Conservation (phyloP, 2,888 invertebrate genomes). For the Latrodectus elegans region DNA sequence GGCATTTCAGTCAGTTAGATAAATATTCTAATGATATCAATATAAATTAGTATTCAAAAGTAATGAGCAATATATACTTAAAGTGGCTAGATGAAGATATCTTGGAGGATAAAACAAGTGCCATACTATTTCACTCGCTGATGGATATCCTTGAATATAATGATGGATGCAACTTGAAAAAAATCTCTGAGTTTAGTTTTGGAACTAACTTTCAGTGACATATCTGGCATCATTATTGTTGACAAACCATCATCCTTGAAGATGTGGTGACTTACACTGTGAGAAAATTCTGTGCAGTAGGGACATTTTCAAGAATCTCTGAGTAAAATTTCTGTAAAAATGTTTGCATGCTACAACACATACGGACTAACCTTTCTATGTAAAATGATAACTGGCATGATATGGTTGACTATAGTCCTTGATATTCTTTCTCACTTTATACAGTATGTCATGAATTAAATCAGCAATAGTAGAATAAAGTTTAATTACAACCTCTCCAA, state of each 20-base stretch:
- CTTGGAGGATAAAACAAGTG: constrained; percentile 19
- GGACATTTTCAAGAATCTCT: not conserved
- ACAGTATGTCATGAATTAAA: not conserved
- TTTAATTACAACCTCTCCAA: not conserved
- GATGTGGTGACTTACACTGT: too few species aligned
- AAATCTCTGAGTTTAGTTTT: not conserved
- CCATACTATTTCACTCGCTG: not conserved
- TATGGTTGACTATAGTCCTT: not conserved
- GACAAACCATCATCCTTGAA: not conserved
- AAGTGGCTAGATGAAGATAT: not conserved
- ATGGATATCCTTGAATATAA: not conserved
- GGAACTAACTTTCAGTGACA: constrained; percentile 8
- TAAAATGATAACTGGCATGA: not conserved
- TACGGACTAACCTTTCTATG: not conserved
- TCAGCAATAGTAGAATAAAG: not conserved
- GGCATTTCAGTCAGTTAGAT: constrained; percentile 2
- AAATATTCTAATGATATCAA: constrained; percentile 10
- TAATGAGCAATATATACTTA: not conserved
- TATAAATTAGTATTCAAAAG: constrained; percentile 7
- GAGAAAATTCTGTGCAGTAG: too few species aligned
- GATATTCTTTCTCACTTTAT: not conserved
- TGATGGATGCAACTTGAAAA: not conserved
- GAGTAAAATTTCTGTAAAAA: not conserved
- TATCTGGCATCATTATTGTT: constrained; percentile 11
- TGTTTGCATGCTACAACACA: not conserved